Evolutionary conservation across 64 coral and sea anemone genomes (phyloP), one percentile per base, ranked within the genome.

Genomic region (Pachyseris speciosa): DNA sequence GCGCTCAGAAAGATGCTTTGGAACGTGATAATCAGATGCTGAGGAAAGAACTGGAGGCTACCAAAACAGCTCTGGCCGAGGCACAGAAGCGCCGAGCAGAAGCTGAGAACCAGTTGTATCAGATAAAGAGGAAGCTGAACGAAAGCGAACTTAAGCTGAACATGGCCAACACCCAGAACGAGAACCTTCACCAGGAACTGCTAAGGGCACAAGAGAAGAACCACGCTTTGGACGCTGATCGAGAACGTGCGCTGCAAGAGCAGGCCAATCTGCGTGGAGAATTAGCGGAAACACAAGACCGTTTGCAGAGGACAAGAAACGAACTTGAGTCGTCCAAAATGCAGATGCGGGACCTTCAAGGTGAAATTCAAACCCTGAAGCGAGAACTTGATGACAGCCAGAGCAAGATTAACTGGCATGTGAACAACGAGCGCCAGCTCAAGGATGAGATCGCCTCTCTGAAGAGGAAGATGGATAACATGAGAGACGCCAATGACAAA

Each of bases 11-110:
- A 39, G 85, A 97, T 49, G 52, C 75, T 33, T 19, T 97, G 39
- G 91, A 97, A 67, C 91, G 95, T 48, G 95, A 97, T 32, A 93
- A 89, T 64, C 66, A 92, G 37, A 97, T 93, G 91, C 61, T 93
- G 0, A 97, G 49, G 72, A 91, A 97, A 37, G 95, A 97, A 29
- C 29, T 97, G 30, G 51, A 67, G 15, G 41, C 90, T 52, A 38
- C 89, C n/a, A 92, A 86, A 50, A 19, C 37, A 47, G 37, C 64
- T 20, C 64, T 93, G 26, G 12, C 48, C 16, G 91, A 93, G 9
- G 39, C 66, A n/a, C 84, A 97, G 45, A 97, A 89, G 29, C 63
- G 25, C 33, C 92, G 88, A 45, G 49, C 69, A 36, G 80, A 93
- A 5, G 58, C 93, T 48, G 95, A 97, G 61, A 89, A 31, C 51